Conservation (phyloP, 2,113 vertebrate genomes). For the Aix galericulata region DNA sequence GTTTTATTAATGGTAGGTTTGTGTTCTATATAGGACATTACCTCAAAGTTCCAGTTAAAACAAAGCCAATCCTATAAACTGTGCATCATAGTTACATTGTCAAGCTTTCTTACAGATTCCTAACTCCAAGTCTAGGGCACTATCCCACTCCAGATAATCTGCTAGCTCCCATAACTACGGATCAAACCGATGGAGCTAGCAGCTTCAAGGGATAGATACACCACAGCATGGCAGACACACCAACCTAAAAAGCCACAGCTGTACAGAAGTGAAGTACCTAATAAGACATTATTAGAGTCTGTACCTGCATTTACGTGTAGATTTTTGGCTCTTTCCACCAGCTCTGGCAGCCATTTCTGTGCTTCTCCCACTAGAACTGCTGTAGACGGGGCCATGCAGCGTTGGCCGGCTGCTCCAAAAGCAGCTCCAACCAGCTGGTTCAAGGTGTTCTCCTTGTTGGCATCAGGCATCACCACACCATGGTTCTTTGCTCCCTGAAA, state of each 20-base stretch:
- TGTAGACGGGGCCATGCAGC: constrained; percentile 98
- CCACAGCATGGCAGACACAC: neutral
- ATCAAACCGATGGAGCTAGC: neutral
- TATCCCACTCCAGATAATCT: neutral
- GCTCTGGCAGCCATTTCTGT: constrained; percentile 90
- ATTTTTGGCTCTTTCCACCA: constrained; percentile 90
- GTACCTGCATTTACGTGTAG: constrained; percentile 93
- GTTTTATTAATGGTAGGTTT: neutral
- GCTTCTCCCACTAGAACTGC: constrained; percentile 92
- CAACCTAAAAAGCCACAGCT: neutral
- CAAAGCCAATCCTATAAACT: neutral
- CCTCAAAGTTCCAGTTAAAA: neutral
- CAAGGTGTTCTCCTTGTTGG: constrained; percentile 96
- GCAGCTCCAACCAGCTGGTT: constrained; percentile 97
- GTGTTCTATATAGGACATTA: neutral
- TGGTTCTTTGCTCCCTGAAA: constrained; percentile 96
- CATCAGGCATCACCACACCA: constrained; percentile 97
- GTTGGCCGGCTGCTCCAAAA: constrained; percentile 95
- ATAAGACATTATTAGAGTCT: neutral
- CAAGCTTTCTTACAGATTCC: neutral
- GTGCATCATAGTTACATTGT: neutral
- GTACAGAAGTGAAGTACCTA: neutral
- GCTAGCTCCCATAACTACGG: neutral
- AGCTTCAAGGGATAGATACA: neutral
- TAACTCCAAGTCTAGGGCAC: neutral